These are phyloP conservation scores for Thelaira solivaga DNA, from an alignment of 2,888 invertebrate genomes.

Conservation along the genomic window DNA sequence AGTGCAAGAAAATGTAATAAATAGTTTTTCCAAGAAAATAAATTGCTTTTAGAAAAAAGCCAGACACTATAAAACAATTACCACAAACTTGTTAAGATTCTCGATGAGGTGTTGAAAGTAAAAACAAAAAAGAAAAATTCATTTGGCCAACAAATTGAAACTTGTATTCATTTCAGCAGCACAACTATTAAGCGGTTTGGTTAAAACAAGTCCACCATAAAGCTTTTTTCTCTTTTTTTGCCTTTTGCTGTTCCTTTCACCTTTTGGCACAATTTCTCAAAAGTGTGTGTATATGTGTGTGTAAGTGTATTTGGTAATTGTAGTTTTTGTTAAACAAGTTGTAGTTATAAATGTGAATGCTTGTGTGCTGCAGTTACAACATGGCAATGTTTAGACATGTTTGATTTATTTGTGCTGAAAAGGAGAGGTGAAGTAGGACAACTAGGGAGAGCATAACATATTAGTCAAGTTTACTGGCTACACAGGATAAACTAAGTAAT, in stretches of 20 bases:
- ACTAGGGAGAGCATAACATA: not conserved
- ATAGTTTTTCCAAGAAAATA: conserved; percentile 8
- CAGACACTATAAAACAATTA: conserved; percentile 17
- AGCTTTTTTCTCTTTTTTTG: not conserved
- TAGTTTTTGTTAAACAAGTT: conserved; percentile 1
- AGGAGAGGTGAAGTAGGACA: conserved; percentile 14
- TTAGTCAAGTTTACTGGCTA: not conserved
- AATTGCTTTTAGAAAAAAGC: conserved; percentile 24
- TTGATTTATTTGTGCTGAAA: conserved; percentile 57
- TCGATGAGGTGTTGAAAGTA: not conserved
- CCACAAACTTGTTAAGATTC: not conserved
- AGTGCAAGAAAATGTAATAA: not conserved
- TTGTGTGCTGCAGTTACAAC: conserved; percentile 30
- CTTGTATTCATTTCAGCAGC: conserved; percentile 25
- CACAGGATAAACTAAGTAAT: too few relatives aligned
- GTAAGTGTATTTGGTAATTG: not conserved
- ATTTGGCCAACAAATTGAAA: conserved; percentile 58
- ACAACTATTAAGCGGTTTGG: not conserved
- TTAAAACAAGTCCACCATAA: not conserved
- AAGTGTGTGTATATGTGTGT: not conserved
- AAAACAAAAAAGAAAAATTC: conserved; percentile 31
- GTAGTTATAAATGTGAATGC: too few relatives aligned
- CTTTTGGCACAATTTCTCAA: not conserved
- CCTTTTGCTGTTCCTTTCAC: not conserved
- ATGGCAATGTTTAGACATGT: conserved; percentile 24